phyloP scores from a whole-genome alignment of 2,797 vertebrate genomes.

The Sebastes jordani region DNA sequence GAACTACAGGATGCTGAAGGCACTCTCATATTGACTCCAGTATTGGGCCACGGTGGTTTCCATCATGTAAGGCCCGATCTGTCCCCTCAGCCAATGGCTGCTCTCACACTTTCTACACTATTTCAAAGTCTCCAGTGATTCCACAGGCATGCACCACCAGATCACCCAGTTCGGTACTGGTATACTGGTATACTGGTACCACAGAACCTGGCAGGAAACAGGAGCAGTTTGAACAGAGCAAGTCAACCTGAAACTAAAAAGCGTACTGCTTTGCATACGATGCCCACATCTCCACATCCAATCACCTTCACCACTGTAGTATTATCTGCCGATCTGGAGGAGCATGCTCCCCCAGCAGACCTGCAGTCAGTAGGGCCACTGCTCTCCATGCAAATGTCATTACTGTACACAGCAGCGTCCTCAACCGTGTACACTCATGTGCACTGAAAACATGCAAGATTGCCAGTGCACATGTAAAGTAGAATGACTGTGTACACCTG shows the following conservation, averaged over 20 bases:
- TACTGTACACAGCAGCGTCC: slow-evolving; percentile 7
- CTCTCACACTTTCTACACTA: background rate
- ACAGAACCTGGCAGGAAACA: background rate
- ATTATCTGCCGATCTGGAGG: slow-evolving; percentile 13
- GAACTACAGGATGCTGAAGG: background rate
- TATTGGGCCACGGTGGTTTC: background rate
- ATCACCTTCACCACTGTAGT: background rate
- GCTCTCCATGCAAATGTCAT: slow-evolving; percentile 49
- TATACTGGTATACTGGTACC: background rate
- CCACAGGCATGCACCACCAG: background rate
- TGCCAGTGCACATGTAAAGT: slow-evolving; percentile 12
- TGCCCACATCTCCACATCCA: slow-evolving; percentile 20
- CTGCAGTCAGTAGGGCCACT: slow-evolving; percentile 4
- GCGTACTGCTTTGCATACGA: background rate
- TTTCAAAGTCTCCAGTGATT: background rate
- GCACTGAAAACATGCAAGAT: slow-evolving; percentile 7
- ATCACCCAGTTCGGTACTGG: background rate
- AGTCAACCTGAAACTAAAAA: slow-evolving; percentile 6
- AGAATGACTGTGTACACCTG: background rate
- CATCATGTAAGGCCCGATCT: background rate
- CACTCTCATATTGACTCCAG: background rate
- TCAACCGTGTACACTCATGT: background rate
- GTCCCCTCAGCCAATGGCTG: background rate
- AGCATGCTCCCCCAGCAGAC: slow-evolving; percentile 7
- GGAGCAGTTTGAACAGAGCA: background rate